phyloP scores from a whole-genome alignment of 2,888 invertebrate species.

The Drosophila imparisetae region DNA sequence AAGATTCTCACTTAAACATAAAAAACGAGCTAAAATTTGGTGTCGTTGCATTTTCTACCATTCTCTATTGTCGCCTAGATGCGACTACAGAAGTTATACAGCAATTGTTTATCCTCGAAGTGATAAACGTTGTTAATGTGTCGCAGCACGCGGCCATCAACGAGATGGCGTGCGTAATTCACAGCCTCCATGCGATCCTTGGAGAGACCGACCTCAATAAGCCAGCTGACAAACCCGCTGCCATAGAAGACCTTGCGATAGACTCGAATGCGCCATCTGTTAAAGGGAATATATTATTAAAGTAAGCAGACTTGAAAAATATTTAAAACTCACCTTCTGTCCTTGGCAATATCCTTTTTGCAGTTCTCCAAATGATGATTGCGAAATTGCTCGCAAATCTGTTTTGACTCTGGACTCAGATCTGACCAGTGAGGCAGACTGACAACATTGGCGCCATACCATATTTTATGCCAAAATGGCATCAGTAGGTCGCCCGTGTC shows the following conservation, averaged over 20 bases:
- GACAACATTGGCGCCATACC: conserved; percentile 90
- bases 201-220: conserved; percentile 92
- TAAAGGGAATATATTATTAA: conserved; percentile 26
- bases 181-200: conserved; percentile 92
- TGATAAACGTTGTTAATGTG: conserved; percentile 94
- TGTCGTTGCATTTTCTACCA: conserved; percentile 48
- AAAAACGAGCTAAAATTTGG: conserved; percentile 67
- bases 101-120: conserved; percentile 92
- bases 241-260: conserved; percentile 94
- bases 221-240: conserved; percentile 93
- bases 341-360: conserved; percentile 90
- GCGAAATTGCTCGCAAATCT: conserved; percentile 95
- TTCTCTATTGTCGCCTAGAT: conserved; percentile 58
- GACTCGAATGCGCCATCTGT: conserved; percentile 91
- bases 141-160: conserved; percentile 93
- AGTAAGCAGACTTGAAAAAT: rapidly evolving
- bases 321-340: conserved; percentile 85
- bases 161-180: conserved; percentile 92
- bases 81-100: conserved; percentile 90
- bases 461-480: conserved; percentile 88
- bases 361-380: conserved; percentile 94
- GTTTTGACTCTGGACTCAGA: conserved; percentile 90
- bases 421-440: conserved; percentile 91
- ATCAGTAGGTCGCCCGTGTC: conserved; percentile 90
- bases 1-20: conserved; percentile 37